Conservation (phyloP, 2,797 vertebrate species). For the Chanos chanos region DNA sequence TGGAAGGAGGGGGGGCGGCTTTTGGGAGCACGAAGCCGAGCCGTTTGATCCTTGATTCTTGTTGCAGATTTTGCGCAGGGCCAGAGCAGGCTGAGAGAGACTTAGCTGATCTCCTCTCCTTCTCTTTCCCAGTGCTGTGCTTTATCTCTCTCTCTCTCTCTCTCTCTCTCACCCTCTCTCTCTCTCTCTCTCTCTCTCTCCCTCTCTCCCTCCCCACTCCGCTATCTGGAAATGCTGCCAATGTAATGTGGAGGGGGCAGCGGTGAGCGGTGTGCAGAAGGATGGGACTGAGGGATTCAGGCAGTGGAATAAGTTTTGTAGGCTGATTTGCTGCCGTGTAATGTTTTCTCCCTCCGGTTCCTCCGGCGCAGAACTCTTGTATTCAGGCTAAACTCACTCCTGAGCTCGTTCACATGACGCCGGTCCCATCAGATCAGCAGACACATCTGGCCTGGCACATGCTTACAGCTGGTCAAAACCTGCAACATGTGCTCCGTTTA, state of each 20-base stretch:
- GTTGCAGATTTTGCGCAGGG: constrained; percentile 30
- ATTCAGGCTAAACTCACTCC: too few relatives aligned
- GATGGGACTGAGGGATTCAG: background rate
- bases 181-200: constrained; percentile 1
- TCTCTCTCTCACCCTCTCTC: background rate
- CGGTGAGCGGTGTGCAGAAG: constrained; percentile 7
- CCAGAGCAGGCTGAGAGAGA: constrained; percentile 18
- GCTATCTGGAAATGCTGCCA: constrained; percentile 32
- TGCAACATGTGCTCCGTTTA: too few relatives aligned
- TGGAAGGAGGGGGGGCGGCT: background rate
- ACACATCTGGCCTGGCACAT: too few relatives aligned
- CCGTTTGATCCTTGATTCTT: constrained; percentile 43
- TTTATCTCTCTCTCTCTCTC: background rate
- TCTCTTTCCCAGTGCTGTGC: background rate
- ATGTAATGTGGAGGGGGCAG: constrained; percentile 18
- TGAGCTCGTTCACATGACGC: too few relatives aligned
- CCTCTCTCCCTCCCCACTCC: background rate
- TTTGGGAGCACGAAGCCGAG: constrained; percentile 9
- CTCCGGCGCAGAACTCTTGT: too few relatives aligned
- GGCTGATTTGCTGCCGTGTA: background rate
- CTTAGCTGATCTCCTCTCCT: background rate
- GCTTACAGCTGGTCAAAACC: too few relatives aligned
- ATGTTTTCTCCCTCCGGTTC: too few relatives aligned
- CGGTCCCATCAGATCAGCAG: too few relatives aligned
- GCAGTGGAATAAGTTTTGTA: background rate